Evolutionary conservation across 2,797 vertebrate species (phyloP), one percentile per base, ranked within the genome.

Genomic region (Lycodopsis pacificus): DNA sequence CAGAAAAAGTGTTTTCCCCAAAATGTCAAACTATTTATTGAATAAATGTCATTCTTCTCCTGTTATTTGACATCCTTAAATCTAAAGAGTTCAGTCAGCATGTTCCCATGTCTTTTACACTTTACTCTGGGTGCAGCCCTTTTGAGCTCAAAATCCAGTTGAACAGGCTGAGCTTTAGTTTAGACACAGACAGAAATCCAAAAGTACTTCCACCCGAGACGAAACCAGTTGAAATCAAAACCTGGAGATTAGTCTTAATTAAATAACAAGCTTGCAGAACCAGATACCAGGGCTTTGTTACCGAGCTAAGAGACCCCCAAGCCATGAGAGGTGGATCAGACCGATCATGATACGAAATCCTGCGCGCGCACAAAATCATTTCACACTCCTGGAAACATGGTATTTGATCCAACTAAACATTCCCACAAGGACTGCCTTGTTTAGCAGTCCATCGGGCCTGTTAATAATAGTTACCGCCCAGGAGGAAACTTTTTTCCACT

Each of bases 401-500:
- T 59, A 88, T 83, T 79, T 64, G 74, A 91, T 83, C 79, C 70
- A 77, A 73, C 76, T 77, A 71, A 92, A 89, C 66, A 86, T 95
- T 95, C 93, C 93, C 94, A 95, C 90, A 92, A 90, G 88, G 78
- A 74, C 76, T 65, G 69, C 78, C 88, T 80, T 83, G 79, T 88
- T 92, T 84, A 83, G 85, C 72, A 73, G 81, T 85, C 81, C 72
- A 90, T 84, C 79, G 44, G 77, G 77, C 75, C 79, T 87, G 84
- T 91, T 94, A 92, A 94, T 93, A 92, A 92, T 91, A 82, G 89
- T 92, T 86, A 83, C 83, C 71, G 77, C 88, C 91, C 90, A 82
- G 84, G 87, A 93, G 83, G 88, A 86, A 92, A 83, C 69, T 19
- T 86, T 85, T 91, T 91, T 79, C 82, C 87, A 89, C 83, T 74